These are phyloP conservation scores for Delichon dasypus DNA, from an alignment of 2,797 vertebrate genomes.

Conservation along the genomic window DNA sequence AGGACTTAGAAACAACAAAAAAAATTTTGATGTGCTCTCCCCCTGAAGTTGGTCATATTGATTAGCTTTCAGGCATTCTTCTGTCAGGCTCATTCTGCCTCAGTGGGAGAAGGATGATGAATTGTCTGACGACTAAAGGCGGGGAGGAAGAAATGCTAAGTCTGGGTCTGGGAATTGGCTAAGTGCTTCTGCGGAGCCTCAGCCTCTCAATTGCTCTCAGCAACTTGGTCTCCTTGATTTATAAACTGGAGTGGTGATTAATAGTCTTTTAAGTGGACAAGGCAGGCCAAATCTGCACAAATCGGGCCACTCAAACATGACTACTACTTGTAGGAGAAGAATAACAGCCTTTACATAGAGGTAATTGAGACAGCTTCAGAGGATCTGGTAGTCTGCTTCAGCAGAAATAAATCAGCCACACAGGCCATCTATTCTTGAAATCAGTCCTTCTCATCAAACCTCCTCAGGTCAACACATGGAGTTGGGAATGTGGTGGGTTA, in stretches of 20 bases:
- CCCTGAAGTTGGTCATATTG: slow-evolving; percentile 74
- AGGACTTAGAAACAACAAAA: slow-evolving; percentile 68
- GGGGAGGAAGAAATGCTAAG: slow-evolving; percentile 83
- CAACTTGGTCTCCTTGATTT: slow-evolving; percentile 89
- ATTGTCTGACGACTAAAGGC: slow-evolving; percentile 83
- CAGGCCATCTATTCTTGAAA: slow-evolving; percentile 74
- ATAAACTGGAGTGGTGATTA: slow-evolving; percentile 96
- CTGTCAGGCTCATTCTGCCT: slow-evolving; percentile 85
- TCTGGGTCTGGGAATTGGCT: slow-evolving; percentile 92
- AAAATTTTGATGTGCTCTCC: slow-evolving; percentile 67
- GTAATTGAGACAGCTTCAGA: slow-evolving; percentile 80
- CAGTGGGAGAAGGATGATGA: slow-evolving; percentile 91
- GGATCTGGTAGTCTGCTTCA: slow-evolving; percentile 80
- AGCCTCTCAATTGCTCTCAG: slow-evolving; percentile 88
- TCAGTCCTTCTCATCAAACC: slow-evolving; percentile 71
- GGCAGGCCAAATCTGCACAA: slow-evolving; percentile 85
- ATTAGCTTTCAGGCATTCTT: slow-evolving; percentile 82
- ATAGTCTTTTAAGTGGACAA: slow-evolving; percentile 96
- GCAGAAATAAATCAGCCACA: slow-evolving; percentile 81
- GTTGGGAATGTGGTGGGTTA: slow-evolving; percentile 22
- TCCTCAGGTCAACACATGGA: slow-evolving; percentile 56
- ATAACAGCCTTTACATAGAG: slow-evolving; percentile 72
- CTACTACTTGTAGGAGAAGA: slow-evolving; percentile 79
- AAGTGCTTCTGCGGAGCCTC: slow-evolving; percentile 91
- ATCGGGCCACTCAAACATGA: slow-evolving; percentile 82